Conservation (phyloP, 2,888 invertebrate genomes). For the Synergus laeviventris region DNA sequence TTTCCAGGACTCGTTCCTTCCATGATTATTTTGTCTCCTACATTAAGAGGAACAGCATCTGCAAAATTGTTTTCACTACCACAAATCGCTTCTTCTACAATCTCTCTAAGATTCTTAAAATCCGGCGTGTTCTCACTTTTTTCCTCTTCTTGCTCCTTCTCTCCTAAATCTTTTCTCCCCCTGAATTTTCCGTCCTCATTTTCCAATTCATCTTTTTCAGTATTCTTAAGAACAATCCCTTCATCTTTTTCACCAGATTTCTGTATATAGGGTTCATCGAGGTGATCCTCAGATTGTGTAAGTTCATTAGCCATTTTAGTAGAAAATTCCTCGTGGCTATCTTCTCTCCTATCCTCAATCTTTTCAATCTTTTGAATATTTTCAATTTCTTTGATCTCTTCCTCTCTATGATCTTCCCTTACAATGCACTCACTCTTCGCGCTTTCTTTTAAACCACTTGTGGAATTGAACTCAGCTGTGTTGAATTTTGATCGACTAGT, state of each 20-base stretch:
- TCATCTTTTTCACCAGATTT: constrained; percentile 42
- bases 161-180: constrained; percentile 29
- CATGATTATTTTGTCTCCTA: constrained; percentile 54
- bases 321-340: constrained; percentile 33
- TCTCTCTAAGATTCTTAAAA: constrained; percentile 42
- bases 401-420: constrained; percentile 40
- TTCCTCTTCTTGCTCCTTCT: constrained; percentile 45
- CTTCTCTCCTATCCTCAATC: constrained; percentile 43
- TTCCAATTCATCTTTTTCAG: constrained; percentile 44
- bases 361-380: constrained; percentile 41
- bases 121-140: constrained; percentile 43
- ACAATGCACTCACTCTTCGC: constrained; percentile 38
- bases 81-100: constrained; percentile 41
- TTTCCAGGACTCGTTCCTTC: constrained; percentile 54
- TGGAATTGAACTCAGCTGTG: constrained; percentile 8
- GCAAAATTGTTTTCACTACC: constrained; percentile 45
- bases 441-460: constrained; percentile 15
- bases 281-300: constrained; percentile 54
- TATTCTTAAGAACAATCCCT: constrained; percentile 22
- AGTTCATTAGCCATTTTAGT: constrained; percentile 55
- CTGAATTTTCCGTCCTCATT: constrained; percentile 20
- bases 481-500: constrained; percentile 38
- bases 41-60: constrained; percentile 51
- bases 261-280: constrained; percentile 47
- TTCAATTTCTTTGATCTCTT: constrained; percentile 43